These are phyloP conservation scores for Pipa parva DNA, from an alignment of 2,113 vertebrate genomes.

Conservation along the genomic window DNA sequence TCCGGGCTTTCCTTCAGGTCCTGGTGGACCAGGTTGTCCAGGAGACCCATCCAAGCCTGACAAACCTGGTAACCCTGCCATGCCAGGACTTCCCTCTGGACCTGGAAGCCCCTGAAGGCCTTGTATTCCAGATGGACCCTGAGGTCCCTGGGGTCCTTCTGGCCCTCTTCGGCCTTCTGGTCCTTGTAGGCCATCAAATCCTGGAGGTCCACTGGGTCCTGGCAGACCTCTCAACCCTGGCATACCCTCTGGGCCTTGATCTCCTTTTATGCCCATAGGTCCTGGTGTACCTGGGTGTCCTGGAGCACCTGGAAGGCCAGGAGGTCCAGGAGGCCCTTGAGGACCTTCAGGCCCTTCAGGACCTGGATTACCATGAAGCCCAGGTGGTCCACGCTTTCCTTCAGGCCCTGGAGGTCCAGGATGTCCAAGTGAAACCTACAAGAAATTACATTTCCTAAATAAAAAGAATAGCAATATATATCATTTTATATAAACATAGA, in stretches of 20 bases:
- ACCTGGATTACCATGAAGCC: constrained; percentile 23
- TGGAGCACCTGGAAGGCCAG: constrained; percentile 44
- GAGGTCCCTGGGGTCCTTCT: constrained; percentile 49
- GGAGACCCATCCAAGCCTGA: not conserved
- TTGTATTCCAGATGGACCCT: constrained; percentile 37
- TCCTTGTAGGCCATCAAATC: constrained; percentile 43
- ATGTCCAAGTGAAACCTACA: not conserved
- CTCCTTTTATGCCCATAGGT: constrained; percentile 35
- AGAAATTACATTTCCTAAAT: no score
- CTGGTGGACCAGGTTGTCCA: not conserved
- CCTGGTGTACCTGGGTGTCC: constrained; percentile 30
- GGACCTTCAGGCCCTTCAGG: constrained; percentile 27
- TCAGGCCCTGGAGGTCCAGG: constrained; percentile 4
- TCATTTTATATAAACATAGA: no score
- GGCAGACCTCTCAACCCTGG: constrained; percentile 39
- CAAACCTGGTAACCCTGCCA: not conserved
- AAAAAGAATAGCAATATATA: no score
- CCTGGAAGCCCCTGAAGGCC: not conserved
- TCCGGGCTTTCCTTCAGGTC: constrained; percentile 3
- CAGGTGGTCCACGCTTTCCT: constrained; percentile 28
- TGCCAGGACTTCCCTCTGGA: not conserved
- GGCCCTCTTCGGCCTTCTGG: constrained; percentile 30
- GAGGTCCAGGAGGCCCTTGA: constrained; percentile 36
- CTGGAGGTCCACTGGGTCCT: constrained; percentile 45
- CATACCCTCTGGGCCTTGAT: constrained; percentile 40